Base-by-base conservation (phyloP, 2,888 invertebrate species). In the Antheraea yamamai region DNA sequence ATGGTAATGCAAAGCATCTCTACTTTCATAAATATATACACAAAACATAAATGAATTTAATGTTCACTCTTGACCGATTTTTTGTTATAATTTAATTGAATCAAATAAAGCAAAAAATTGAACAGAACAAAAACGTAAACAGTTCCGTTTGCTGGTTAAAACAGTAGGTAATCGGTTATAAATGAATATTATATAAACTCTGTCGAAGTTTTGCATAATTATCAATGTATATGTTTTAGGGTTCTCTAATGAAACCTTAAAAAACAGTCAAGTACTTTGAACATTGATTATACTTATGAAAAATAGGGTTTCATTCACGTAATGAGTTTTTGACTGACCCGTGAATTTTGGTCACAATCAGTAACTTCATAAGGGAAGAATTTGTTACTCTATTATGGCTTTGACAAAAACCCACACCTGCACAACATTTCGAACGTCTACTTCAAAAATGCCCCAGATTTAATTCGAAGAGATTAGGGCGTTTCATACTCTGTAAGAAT, bases 41-140 rank as follows among this genome's bases (percentile, higher is more conserved):
- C 14, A 23, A 4, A 30, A 0, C 10, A 26, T 12, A 30, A 18
- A 30, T 30, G 1, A 55, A 16, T 23, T n/a, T 39, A 39, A 39
- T n/a, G 1, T 70, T 70, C 70, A 10, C 1, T 8, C 70, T 70
- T 70, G 39, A 39, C 70, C n/a, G n/a, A 70, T 70, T 70, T 70
- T 39, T 70, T 70, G 20, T 70, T 8, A 16, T 18, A 20, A 70
- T 39, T 8, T 39, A 70, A 70, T 70, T 39, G 70, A 39, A 10
- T 39, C 70, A 39, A 70, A 70, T 18, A 70, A 39, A 70, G 70
- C 10, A 70, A 70, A 70, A 70, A 70, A 39, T 39, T 70, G 2
- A 30, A 70, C 70, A 20, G 64, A 66, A 66, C 4, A 70, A 39
- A 70, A 70, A 70, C 70, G 4, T 70, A 35, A 70, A 70, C n/a